Evolutionary conservation across 37 sponge, comb jelly and placozoan species (phyloP), one percentile per base, ranked within the genome.

Genomic region (Cliona cf. orientalis): DNA sequence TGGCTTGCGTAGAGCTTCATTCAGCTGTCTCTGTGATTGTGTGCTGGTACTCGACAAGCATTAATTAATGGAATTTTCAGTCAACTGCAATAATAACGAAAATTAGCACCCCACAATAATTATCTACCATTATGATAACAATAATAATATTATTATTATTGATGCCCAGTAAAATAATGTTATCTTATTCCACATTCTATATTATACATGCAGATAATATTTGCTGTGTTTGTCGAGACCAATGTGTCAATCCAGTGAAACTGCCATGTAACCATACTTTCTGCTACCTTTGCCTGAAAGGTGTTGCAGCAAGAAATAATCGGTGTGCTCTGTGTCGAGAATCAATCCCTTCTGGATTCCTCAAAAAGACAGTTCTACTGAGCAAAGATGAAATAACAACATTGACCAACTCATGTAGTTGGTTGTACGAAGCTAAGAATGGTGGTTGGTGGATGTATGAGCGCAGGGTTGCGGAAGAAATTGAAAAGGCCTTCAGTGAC

Each of bases 361-460:
- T 93, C 1, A 71, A 58, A 4, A 71, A 63, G 21, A 93, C 97
- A 3, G 57, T 64, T 12, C 36, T 90, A 1, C 76, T 90, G 21
- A 84, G 75, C 37, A 40, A 42, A 56, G 81, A 41, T 29, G 46
- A 29, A 36, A 46, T 72, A 36, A 46, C 40, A 60, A 28, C 19
- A 0, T 32, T 29, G 29, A 21, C 22, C 23, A 35, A 31, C 11
- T 7, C 11, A 35, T 59, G 66, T 25, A 49, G 49, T 32, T 96
- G 97, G 97, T 90, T 59, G 33, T 96, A 96, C 59, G 91, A 93
- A 57, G 94, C 86, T 5, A 80, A 83, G 38, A 88, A 58, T 71
- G 91, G 87, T 42, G 93, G 97, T 0, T 96, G 97, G 97, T 96
- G 97, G 97, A 49, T 84, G 80, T 96, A 87, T 80, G 97, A 96